phyloP scores from a whole-genome alignment of 1,140 invertebrate genomes.

The Zaprionus tsacasi region DNA sequence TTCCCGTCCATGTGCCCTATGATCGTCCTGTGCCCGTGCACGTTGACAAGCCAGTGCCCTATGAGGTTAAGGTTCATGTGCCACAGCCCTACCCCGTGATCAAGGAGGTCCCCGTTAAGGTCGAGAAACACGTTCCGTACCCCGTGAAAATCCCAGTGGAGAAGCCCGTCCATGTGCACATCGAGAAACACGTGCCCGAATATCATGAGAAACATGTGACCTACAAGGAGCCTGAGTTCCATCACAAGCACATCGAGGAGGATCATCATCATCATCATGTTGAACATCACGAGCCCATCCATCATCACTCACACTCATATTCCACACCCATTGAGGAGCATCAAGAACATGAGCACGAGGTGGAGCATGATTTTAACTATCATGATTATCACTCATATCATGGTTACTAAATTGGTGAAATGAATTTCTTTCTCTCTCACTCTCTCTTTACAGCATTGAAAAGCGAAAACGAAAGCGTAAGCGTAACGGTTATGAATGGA shows the following conservation, averaged over 20 bases:
- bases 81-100: constrained; percentile 85
- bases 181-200: constrained; percentile 84
- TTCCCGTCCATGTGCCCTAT: constrained; percentile 85
- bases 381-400: constrained; percentile 76
- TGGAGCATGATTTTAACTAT: constrained; percentile 77
- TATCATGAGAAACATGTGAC: constrained; percentile 78
- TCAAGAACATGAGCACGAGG: constrained; percentile 74
- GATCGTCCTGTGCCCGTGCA: constrained; percentile 87
- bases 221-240: constrained; percentile 82
- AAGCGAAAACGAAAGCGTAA: constrained; percentile 64
- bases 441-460: constrained; percentile 78
- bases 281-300: constrained; percentile 60
- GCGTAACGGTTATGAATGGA: constrained; percentile 51
- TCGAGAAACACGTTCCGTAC: constrained; percentile 86
- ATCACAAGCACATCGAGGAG: constrained; percentile 78
- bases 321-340: constrained; percentile 67
- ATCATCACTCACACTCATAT: constrained; percentile 68
- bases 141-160: constrained; percentile 86
- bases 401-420: constrained; percentile 78
- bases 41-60: constrained; percentile 86
- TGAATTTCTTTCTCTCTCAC: constrained; percentile 66
- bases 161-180: constrained; percentile 84
- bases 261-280: constrained; percentile 67
- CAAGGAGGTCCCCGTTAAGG: constrained; percentile 85
- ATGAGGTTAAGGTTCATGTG: constrained; percentile 86